Base-by-base conservation (phyloP, 2,797 vertebrate genomes). In the Sebastes matsubarae region DNA sequence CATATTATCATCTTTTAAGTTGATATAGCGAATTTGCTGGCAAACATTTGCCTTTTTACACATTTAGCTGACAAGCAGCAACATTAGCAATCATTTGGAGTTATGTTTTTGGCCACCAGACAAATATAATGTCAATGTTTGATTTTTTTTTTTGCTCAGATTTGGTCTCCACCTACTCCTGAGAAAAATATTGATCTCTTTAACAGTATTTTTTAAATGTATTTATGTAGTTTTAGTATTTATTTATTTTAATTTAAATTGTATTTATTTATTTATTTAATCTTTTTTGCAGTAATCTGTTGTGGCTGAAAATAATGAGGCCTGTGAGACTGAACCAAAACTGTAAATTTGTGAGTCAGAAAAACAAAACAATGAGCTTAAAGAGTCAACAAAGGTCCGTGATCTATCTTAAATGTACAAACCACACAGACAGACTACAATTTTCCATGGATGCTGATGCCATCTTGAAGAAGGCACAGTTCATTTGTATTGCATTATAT, bases 381-480 rank as follows among this genome's bases (percentile, higher is more conserved):
- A 34, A 20, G 50, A 11, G 18, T 1, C 63, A n/a, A 30, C 30
- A 16, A 22, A 29, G 6, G 18, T 29, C 10, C 2, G 3, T 8
- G n/a, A 36, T 22, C 3, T 87, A 88, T 61, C 64, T 60, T 34
- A 69, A 54, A 82, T 72, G 5, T 65, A 42, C 77, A 89, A 85
- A 89, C 89, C 91, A 75, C 86, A 82, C 54, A 79, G 52, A 63
- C n/a, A 77, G 66, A 22, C 77, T 84, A 7, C 58, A 76, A 86
- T 91, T 93, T 93, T 92, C 91, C 82, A 76, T 58, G 72, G 73
- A 69, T 64, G 32, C 32, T 66, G 58, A 30, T 87, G 75, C 68
- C 79, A 83, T 89, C 84, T 72, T 71, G 42, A 90, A 84, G 73
- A 86, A 72, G 68, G 42, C 77, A 61, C 36, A 73, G 57, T 87